Conservation (phyloP, 2,888 invertebrate genomes). For the Machimus atricapillus region DNA sequence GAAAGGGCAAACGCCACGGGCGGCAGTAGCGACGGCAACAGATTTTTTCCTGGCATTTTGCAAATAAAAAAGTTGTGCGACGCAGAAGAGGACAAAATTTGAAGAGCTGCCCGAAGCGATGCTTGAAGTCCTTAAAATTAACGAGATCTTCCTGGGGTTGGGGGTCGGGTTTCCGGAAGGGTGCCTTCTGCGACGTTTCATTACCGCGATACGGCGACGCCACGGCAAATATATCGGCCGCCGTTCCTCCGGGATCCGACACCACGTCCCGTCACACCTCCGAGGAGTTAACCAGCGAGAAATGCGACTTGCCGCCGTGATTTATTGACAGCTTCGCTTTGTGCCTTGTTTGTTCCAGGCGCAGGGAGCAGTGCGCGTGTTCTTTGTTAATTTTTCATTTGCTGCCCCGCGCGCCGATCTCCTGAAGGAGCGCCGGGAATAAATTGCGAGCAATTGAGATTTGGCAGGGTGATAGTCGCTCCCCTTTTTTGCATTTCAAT, state of each 20-base stretch:
- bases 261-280: not conserved
- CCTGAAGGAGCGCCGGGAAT: not conserved
- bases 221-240: not conserved
- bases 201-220: not conserved
- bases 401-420: not conserved
- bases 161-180: not conserved
- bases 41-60: not conserved
- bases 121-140: slow-evolving; percentile 4
- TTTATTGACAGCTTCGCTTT: not conserved
- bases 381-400: slow-evolving; percentile 16
- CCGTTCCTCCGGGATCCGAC: not conserved
- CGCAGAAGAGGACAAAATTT: not conserved
- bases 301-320: not conserved
- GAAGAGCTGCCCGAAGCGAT: not conserved
- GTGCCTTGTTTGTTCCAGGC: not conserved
- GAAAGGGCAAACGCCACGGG: not conserved
- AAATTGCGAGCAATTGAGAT: not conserved
- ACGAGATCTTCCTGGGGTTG: not conserved
- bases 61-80: not conserved
- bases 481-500: not conserved
- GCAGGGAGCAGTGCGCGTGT: not conserved
- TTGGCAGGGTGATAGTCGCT: not conserved
- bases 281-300: not conserved
- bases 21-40: not conserved
- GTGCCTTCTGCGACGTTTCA: not conserved